phyloP scores from a whole-genome alignment of 2,797 vertebrate genomes.

The Cynopterus sphinx region DNA sequence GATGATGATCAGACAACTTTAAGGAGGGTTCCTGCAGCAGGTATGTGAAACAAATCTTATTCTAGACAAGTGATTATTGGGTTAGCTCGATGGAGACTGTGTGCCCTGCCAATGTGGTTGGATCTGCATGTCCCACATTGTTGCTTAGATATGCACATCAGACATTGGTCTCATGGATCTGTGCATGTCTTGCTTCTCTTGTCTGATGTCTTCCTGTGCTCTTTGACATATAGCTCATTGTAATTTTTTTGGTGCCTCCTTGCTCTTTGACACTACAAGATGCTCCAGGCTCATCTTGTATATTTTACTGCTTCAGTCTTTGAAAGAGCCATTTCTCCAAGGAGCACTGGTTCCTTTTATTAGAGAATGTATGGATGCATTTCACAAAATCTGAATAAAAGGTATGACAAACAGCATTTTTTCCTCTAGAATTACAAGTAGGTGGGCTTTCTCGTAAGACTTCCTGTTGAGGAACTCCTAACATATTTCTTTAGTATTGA shows the following conservation, averaged over 20 bases:
- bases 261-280: neutral
- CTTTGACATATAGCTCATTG: neutral
- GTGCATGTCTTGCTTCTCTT: neutral
- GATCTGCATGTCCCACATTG: neutral
- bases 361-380: neutral
- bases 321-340: neutral
- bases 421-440: neutral
- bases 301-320: neutral
- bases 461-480: neutral
- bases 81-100: neutral
- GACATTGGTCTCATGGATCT: neutral
- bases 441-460: neutral
- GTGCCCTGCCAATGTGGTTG: neutral
- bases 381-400: neutral
- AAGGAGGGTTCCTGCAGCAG: neutral
- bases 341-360: neutral
- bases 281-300: neutral
- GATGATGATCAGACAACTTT: neutral
- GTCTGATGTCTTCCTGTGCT: neutral
- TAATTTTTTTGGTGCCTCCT: neutral
- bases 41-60: neutral
- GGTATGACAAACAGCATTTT: neutral
- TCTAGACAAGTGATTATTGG: neutral
- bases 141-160: neutral
- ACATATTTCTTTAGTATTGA: neutral